Percentiles rank a stretch among this genome's conserved stretches.
phyloP scores from a whole-genome alignment of 2,113 vertebrate genomes.

The Istiophorus platypterus region DNA sequence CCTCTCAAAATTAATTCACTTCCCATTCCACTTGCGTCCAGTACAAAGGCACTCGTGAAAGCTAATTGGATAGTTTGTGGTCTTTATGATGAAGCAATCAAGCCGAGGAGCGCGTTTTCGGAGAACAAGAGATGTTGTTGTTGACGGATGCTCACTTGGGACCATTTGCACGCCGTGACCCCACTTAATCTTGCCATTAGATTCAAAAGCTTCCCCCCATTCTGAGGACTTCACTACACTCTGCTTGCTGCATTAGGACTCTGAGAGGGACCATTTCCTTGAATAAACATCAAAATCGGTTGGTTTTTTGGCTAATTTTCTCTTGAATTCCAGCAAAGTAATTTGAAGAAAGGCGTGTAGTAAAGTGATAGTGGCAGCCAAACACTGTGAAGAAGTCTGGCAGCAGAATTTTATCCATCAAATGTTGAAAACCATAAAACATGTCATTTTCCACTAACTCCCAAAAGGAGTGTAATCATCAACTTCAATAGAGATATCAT shows the following conservation, averaged over 20 bases:
- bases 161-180: slow-evolving; percentile 65
- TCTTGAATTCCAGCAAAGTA: slow-evolving; percentile 63
- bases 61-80: slow-evolving; percentile 69
- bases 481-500: slow-evolving; percentile 26
- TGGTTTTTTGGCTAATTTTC: slow-evolving; percentile 68
- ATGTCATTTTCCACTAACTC: slow-evolving; percentile 28
- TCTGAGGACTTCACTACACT: slow-evolving; percentile 56
- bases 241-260: slow-evolving; percentile 42
- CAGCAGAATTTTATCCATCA: slow-evolving; percentile 53
- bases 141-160: slow-evolving; percentile 63
- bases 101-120: slow-evolving; percentile 27
- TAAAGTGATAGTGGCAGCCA: slow-evolving; percentile 43
- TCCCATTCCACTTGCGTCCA: slow-evolving; percentile 70
- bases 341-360: slow-evolving; percentile 56
- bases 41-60: slow-evolving; percentile 74
- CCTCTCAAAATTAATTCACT: slow-evolving; percentile 74
- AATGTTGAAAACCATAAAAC: slow-evolving; percentile 32
- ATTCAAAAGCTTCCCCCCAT: slow-evolving; percentile 62
- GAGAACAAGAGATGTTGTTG: slow-evolving; percentile 61
- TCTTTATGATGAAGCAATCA: slow-evolving; percentile 60
- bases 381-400: slow-evolving; percentile 36
- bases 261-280: slow-evolving; percentile 70
- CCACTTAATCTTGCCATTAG: slow-evolving; percentile 73
- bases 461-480: slow-evolving; percentile 18
- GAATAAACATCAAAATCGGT: slow-evolving; percentile 72